Base-by-base conservation (phyloP, 2,888 invertebrate species). In the Erynnis tages region DNA sequence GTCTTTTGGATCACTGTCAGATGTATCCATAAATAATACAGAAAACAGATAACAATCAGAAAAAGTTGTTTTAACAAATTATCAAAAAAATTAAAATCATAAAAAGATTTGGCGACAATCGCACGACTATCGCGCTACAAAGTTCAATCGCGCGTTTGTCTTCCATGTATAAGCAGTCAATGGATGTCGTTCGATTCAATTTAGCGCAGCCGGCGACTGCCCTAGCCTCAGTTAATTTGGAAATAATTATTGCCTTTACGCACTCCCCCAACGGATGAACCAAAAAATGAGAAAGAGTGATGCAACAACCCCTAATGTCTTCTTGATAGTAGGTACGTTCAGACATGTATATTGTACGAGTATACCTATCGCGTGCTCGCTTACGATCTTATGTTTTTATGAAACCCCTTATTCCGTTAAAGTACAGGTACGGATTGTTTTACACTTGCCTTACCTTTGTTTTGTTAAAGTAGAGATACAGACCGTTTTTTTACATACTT, bases 201-300 rank as follows among this genome's bases (percentile, higher is more conserved):
- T 85, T 79, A 78, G 75, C 81, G 63, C 84, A 82, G 70, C 82
- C 79, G 76, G 76, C 67, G 76, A 77, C 68, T 71, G 62, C 75
- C 77, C 73, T 67, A 65, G 63, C 72, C 59, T 58, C 69, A 78
- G 79, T 81, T 87, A 84, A 88, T 86, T 84, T 77, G 69, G 78
- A 82, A 82, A 85, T 86, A 85, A 87, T 88, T 85, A 84, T 77
- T 79, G 70, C 76, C 69, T 65, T n/a, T 66, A 67, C 54, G 50
- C 67, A 64, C 73, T 68, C 73, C 80, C 77, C 71, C 67, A 54
- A 53, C 38, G 54, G 34, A 11, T 19, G 19, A 41, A 57, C 63
- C 60, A 62, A 65, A 73, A 76, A 73, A 65, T 56, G 56, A 62
- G 40, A 40, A 40, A 59, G 58, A 65, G 64, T 62, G 59, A 57